Evolutionary conservation across 2,888 invertebrate species (phyloP).

Genomic region (Drosophila trichaetosa): DNA sequence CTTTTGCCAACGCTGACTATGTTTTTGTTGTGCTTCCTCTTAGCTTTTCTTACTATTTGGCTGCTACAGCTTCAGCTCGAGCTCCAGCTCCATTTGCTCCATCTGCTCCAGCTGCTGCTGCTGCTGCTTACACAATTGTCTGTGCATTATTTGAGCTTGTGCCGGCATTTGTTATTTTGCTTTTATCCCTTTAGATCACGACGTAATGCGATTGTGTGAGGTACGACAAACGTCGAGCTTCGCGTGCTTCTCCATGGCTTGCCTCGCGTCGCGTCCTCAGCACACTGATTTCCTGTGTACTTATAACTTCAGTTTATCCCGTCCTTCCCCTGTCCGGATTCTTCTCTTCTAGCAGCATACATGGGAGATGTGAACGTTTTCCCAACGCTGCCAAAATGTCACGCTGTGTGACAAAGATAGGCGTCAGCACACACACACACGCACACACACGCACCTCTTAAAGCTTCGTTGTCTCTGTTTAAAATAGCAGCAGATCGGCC

Average conservation of each 20-base stretch:
- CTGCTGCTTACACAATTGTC: constrained; percentile 70
- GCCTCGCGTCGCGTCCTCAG: constrained; percentile 22
- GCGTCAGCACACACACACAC: constrained; percentile 21
- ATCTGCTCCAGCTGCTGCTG: neutral
- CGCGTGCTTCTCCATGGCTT: constrained; percentile 21
- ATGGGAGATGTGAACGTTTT: constrained; percentile 22
- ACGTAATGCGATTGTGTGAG: constrained; percentile 71
- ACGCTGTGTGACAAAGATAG: constrained; percentile 45
- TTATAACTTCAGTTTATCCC: constrained; percentile 5
- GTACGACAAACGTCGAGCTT: constrained; percentile 34
- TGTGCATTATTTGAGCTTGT: constrained; percentile 77
- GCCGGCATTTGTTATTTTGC: constrained; percentile 71
- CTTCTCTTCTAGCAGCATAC: neutral
- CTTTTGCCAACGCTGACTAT: constrained; percentile 52
- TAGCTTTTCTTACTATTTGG: constrained; percentile 1
- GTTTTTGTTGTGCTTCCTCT: constrained; percentile 7
- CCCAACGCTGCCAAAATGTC: constrained; percentile 48
- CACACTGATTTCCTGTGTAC: constrained; percentile 44
- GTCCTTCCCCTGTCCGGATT: neutral
- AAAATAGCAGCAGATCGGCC: constrained; percentile 4
- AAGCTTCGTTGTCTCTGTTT: neutral
- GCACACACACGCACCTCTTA: constrained; percentile 1
- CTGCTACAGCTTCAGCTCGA: neutral
- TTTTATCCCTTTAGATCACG: constrained; percentile 67
- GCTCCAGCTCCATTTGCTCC: neutral